Conservation (phyloP, 2,797 vertebrate species). For the Caiman crocodilus region DNA sequence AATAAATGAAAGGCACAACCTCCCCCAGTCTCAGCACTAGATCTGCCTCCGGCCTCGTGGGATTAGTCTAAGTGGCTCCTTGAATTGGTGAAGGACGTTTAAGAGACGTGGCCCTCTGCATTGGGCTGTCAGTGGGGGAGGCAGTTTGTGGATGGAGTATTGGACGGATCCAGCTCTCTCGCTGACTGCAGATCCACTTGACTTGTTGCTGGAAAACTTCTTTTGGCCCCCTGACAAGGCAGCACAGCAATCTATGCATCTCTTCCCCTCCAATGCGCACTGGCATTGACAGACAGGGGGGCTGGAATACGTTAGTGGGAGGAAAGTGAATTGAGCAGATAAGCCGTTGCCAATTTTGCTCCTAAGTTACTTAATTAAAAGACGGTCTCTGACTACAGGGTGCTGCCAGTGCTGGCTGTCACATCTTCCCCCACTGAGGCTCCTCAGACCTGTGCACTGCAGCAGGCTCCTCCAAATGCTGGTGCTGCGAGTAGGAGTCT, state of each 20-base stretch:
- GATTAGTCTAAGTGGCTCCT: background rate
- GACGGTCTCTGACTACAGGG: background rate
- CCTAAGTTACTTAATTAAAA: slow-evolving; percentile 74
- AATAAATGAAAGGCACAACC: background rate
- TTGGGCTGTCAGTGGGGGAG: slow-evolving; percentile 27
- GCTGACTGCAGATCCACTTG: background rate
- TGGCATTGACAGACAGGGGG: background rate
- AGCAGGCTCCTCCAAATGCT: background rate
- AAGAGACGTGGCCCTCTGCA: background rate
- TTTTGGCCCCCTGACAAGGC: slow-evolving; percentile 20
- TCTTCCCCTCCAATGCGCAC: background rate
- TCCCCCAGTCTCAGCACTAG: background rate
- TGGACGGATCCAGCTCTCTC: background rate
- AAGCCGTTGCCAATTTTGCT: slow-evolving; percentile 54
- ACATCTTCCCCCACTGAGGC: background rate
- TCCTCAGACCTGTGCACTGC: background rate
- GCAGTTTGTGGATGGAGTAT: background rate
- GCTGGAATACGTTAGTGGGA: background rate
- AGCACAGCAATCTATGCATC: background rate
- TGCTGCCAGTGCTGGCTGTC: slow-evolving; percentile 11
- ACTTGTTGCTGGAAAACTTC: background rate
- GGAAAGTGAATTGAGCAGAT: background rate
- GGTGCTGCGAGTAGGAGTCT: slow-evolving; percentile 8
- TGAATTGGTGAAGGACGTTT: slow-evolving; percentile 13
- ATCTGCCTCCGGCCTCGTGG: background rate